Conservation (phyloP, 1,140 invertebrate genomes). For the Drosophila sturtevanti region DNA sequence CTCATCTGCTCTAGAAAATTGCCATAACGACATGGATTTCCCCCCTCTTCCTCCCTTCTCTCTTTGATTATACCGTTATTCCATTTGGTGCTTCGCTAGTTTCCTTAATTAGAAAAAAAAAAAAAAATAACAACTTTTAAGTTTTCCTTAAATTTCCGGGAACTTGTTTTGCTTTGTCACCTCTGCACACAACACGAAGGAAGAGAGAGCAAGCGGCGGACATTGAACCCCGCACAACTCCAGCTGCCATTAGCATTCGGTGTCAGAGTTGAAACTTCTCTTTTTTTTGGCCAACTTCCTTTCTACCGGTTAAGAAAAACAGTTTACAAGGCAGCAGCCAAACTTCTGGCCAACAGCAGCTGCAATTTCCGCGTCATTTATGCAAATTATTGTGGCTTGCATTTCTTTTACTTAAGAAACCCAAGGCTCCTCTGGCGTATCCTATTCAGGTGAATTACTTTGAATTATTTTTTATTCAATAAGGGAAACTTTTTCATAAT, state of each 20-base stretch:
- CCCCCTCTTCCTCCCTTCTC: not conserved
- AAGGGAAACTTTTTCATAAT: not conserved
- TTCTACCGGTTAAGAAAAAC: slow-evolving; percentile 43
- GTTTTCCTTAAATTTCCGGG: slow-evolving; percentile 49
- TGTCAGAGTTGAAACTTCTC: slow-evolving; percentile 43
- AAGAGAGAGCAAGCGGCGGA: slow-evolving; percentile 2
- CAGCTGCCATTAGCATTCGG: slow-evolving; percentile 37
- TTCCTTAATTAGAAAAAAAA: slow-evolving; percentile 64
- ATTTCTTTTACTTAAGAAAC: not conserved
- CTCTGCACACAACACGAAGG: slow-evolving; percentile 4
- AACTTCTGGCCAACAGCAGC: slow-evolving; percentile 40
- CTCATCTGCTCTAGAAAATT: slow-evolving; percentile 55
- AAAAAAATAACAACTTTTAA: slow-evolving; percentile 36
- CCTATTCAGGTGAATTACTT: not conserved
- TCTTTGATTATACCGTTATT: slow-evolving; percentile 1
- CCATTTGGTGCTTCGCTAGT: slow-evolving; percentile 47
- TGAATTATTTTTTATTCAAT: not conserved
- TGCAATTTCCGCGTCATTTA: slow-evolving; percentile 55
- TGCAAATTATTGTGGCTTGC: slow-evolving; percentile 43
- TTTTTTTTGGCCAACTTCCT: slow-evolving; percentile 17
- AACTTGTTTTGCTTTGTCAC: slow-evolving; percentile 34
- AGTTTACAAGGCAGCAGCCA: slow-evolving; percentile 34
- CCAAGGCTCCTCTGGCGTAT: not conserved
- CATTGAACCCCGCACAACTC: not conserved
- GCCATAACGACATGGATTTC: slow-evolving; percentile 48